Evolutionary conservation across 2,113 vertebrate genomes (phyloP).

Genomic region (Atherinomorus stipes): DNA sequence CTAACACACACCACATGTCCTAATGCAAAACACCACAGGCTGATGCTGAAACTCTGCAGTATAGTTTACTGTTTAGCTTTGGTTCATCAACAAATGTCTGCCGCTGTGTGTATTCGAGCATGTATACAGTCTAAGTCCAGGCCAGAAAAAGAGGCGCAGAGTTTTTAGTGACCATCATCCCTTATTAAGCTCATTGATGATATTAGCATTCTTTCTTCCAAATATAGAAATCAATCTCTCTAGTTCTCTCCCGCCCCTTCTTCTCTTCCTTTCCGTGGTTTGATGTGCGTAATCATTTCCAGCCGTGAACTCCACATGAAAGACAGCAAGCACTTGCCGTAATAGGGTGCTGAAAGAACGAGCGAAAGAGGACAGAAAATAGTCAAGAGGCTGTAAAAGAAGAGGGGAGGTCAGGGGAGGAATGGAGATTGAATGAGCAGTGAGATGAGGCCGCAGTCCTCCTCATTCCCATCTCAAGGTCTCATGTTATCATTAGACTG

Average conservation of each 20-base stretch:
- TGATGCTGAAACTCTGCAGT: constrained; percentile 19
- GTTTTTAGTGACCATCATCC: constrained; percentile 24
- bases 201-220: constrained; percentile 70
- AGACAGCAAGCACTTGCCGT: constrained; percentile 77
- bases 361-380: constrained; percentile 49
- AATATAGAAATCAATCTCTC: constrained; percentile 76
- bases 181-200: constrained; percentile 62
- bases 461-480: constrained; percentile 66
- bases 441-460: constrained; percentile 51
- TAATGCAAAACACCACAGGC: constrained; percentile 20
- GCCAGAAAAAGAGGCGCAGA: constrained; percentile 15
- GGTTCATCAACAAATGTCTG: constrained; percentile 15
- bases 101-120: constrained; percentile 2
- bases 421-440: constrained; percentile 60
- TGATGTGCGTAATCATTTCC: constrained; percentile 80
- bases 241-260: constrained; percentile 47
- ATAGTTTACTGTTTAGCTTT: constrained; percentile 12
- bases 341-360: constrained; percentile 77
- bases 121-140: constrained; percentile 7
- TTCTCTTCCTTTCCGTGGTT: constrained; percentile 56
- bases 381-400: constrained; percentile 37
- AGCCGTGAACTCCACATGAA: constrained; percentile 80
- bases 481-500: constrained; percentile 70
- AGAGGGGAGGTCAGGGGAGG: constrained; percentile 66
- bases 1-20: constrained; percentile 64